These are phyloP conservation scores for Labeo calbasu DNA, from an alignment of 2,797 vertebrate genomes.

Conservation along the genomic window DNA sequence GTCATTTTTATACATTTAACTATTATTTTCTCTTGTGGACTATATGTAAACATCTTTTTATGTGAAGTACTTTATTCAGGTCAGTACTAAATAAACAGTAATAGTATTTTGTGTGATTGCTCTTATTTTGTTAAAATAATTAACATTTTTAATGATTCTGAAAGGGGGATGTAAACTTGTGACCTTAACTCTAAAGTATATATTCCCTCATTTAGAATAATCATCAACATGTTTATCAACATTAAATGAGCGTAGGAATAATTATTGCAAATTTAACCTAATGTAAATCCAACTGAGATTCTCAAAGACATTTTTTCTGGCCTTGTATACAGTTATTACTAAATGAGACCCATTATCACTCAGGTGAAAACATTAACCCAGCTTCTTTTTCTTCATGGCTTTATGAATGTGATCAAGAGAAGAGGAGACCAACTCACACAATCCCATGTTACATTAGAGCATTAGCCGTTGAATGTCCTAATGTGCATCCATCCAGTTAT, in stretches of 20 bases:
- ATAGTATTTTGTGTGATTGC: too few relatives aligned
- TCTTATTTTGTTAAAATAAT: too few relatives aligned
- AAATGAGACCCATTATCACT: neutral
- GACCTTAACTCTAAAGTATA: neutral
- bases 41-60: too few relatives aligned
- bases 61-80: too few relatives aligned
- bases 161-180: too few relatives aligned
- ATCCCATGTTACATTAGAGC: conserved; percentile 1
- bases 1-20: too few relatives aligned
- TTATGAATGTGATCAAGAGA: neutral
- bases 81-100: too few relatives aligned
- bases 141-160: too few relatives aligned
- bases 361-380: neutral
- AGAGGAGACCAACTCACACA: neutral
- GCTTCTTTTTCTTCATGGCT: neutral
- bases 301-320: neutral
- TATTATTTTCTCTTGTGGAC: too few relatives aligned
- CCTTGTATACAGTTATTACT: neutral
- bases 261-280: neutral
- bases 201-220: neutral
- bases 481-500: conserved; percentile 11
- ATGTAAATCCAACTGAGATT: neutral
- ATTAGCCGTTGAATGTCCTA: neutral
- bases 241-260: neutral
- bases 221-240: neutral